Percentiles rank a stretch among this genome's conserved stretches.
Conservation (phyloP, 2,888 invertebrate species). For the Melieria omissa region DNA sequence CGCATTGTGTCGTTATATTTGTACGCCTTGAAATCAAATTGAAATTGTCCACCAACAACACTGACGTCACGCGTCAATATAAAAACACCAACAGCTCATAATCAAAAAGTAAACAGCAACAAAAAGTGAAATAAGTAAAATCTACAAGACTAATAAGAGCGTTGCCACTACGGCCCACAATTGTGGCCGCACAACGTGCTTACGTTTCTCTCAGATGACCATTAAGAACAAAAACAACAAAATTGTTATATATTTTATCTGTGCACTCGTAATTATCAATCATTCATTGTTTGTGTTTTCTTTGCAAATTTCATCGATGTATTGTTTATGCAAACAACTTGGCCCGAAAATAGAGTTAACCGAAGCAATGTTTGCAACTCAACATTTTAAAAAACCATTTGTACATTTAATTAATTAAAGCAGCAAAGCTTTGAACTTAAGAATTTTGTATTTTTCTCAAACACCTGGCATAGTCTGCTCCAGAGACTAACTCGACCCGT, state of each 20-base stretch:
- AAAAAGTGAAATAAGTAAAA: neutral
- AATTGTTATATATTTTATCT: neutral
- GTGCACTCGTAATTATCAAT: neutral
- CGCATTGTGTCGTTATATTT: no score
- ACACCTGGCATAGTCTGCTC: no score
- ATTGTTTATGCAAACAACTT: neutral
- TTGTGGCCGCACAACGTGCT: neutral
- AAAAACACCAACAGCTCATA: neutral
- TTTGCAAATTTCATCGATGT: neutral
- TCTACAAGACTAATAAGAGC: neutral
- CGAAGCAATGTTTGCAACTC: no score
- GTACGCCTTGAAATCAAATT: no score
- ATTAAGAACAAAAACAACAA: neutral
- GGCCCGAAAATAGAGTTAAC: no score
- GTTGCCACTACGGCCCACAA: neutral
- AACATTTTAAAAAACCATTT: no score
- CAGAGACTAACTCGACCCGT: no score
- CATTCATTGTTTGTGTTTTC: neutral
- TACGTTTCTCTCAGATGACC: neutral
- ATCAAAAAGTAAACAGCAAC: slow-evolving; percentile 5
- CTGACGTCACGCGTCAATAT: neutral
- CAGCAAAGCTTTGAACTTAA: no score
- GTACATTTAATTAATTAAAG: no score
- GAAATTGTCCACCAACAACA: no score
- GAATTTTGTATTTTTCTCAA: no score